Evolutionary conservation across 2,797 vertebrate genomes (phyloP), one percentile per base, ranked within the genome.

Genomic region (Limosa lapponica): DNA sequence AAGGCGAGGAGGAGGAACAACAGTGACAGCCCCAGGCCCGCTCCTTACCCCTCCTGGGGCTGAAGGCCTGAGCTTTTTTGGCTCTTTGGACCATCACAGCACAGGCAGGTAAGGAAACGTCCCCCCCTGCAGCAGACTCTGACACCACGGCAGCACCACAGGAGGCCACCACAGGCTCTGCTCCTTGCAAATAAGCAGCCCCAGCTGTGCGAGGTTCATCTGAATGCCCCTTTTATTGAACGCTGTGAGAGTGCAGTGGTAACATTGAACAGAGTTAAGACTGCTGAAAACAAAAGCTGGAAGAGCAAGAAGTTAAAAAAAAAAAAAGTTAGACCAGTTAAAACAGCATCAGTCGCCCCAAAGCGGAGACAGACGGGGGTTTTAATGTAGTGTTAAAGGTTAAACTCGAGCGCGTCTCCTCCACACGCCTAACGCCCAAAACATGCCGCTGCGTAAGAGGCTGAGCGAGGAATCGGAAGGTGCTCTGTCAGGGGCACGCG

Each of bases 221-320:
- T 94, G 92, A 97, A 77, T 96, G 96, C 94, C 97, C 97, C 95
- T 96, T 97, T 97, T 97, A 97, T 94, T 96, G 95, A 98, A 97
- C 20, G 79, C 94, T 62, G 72, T 93, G 89, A 82, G 87, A 97
- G 97, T 87, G 96, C 95, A 96, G 88, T 93, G 94, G 86, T 90
- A 97, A 97, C 96, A 95, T 34, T 37, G 82, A 97, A 97, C 96
- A 97, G 96, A 94, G 78, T 95, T 91, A 97, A 97, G 95, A 96
- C 92, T 91, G 95, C 83, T 20, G 93, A 91, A 93, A 94, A 97
- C 94, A 96, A 96, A 97, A 96, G 96, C 97, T 93, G 89, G 91
- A 96, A 94, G 87, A 97, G 97, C 94, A 95, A 86, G 67, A 90
- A 95, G 73, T 94, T 95, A 69, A 46, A 87, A 88, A 36, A 27